Evolutionary conservation across 2,888 invertebrate species (phyloP).

Genomic region (Atrina japonica): DNA sequence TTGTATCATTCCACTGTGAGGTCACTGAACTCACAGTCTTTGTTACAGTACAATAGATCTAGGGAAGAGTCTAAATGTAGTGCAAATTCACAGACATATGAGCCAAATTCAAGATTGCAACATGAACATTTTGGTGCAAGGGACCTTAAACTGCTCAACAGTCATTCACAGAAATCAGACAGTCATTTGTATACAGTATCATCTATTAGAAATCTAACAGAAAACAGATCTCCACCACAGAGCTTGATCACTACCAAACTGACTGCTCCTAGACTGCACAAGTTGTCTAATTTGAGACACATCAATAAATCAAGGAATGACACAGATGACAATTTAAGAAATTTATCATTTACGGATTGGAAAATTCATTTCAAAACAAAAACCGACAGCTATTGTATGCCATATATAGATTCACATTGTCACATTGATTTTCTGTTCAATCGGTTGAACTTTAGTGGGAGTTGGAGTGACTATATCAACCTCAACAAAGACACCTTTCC

Average conservation of each 20-base stretch:
- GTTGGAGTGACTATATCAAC: constrained; percentile 64
- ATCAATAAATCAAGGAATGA: neutral
- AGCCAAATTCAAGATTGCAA: no score
- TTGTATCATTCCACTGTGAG: neutral
- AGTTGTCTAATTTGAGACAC: neutral
- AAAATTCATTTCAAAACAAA: constrained; percentile 49
- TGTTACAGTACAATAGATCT: no score
- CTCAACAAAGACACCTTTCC: constrained; percentile 75
- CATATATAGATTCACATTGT: constrained; percentile 80
- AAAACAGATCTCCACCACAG: neutral
- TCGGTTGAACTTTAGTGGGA: constrained; percentile 63
- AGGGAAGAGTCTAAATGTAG: no score
- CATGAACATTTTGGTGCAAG: no score
- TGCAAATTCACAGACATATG: no score
- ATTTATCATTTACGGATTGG: constrained; percentile 46
- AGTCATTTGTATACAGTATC: no score
- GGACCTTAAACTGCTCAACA: no score
- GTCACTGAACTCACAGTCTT: neutral
- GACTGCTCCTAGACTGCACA: neutral
- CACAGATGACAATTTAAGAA: neutral
- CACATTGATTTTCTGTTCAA: constrained; percentile 80
- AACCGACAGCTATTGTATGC: constrained; percentile 55
- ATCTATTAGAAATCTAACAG: neutral
- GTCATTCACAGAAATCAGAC: no score
- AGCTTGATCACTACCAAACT: constrained; percentile 3